Evolutionary conservation across 2,113 vertebrate genomes (phyloP), one percentile per base, ranked within the genome.

Genomic region (Malurus elegans): DNA sequence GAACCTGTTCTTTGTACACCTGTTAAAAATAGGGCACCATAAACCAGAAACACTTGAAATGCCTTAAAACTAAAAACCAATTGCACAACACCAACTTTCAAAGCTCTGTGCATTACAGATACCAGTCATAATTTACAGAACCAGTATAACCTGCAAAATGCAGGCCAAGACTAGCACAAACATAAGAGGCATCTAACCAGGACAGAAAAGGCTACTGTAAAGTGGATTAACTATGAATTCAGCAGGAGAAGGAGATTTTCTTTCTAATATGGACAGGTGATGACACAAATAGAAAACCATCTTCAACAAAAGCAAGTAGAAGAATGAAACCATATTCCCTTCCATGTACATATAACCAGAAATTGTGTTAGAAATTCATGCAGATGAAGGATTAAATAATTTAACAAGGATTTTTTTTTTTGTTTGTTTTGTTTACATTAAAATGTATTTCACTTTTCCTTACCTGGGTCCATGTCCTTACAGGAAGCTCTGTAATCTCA

Each of bases 401-500:
- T 61, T 25, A 83, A 38, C 25, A 42, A 4, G 4, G 7, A 75
- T 48, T 23, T 48, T 48, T 23, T 48, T 48, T 23, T 48, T 47
- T 47, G 45, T 38, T 38, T 38, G 42, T 82, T 84, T 19, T 11
- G 0, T 4, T 50, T 56, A 34, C 61, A 79, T 40, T 36, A 54
- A 89, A 78, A 65, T 42, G 5, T 44, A 67, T 81, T 76, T 90
- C 57, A 67, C 25, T 69, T 18, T 45, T 56, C 62, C 79, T 65
- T 96, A 99, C 99, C 98, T 99, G 99, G 79, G 99, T 99, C 99
- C 99, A 99, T 25, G 99, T 99, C 93, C 99, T 98, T 57, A 99
- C 98, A 31, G 99, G 99, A 97, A 99, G 99, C 94, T 99, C 99
- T 60, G 98, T 99, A 97, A 99, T 99, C 97, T 99, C 99, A 24